These are phyloP conservation scores for Tholera decimalis DNA, from an alignment of 2,888 invertebrate genomes.

Conservation along the genomic window DNA sequence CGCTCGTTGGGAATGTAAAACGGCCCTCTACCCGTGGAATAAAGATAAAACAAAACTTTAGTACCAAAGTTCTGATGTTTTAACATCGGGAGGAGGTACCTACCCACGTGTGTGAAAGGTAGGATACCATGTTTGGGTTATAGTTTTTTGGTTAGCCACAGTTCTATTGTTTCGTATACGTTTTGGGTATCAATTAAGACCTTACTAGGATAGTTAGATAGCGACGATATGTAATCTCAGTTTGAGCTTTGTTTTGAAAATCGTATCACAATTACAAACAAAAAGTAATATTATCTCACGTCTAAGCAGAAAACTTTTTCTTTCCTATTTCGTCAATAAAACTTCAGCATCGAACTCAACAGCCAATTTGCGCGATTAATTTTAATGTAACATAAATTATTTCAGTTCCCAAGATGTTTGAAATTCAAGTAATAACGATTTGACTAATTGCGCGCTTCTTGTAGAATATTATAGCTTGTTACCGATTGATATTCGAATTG, in stretches of 20 bases:
- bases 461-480: conserved; percentile 9
- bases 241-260: not conserved
- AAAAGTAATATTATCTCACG: not conserved
- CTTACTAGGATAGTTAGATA: too few species aligned
- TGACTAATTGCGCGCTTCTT: conserved; percentile 47
- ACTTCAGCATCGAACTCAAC: conserved; percentile 1
- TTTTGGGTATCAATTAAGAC: too few species aligned
- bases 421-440: conserved; percentile 29
- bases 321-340: not conserved
- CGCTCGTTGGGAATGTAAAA: conserved; percentile 59
- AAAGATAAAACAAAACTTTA: conserved; percentile 60
- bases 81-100: conserved; percentile 18
- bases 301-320: not conserved
- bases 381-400: conserved; percentile 31
- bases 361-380: conserved; percentile 10
- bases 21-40: conserved; percentile 32
- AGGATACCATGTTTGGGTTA: conserved; percentile 6
- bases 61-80: conserved; percentile 49
- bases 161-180: too few species aligned
- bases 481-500: conserved; percentile 41
- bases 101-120: conserved; percentile 20
- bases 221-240: too few species aligned
- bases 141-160: not conserved
- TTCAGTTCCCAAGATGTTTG: conserved; percentile 25
- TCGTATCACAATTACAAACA: not conserved